Percentiles rank a stretch among this genome's conserved stretches.
These are phyloP conservation scores for Pelusios castaneus DNA, from an alignment of 2,113 vertebrate species.

Conservation along the genomic window DNA sequence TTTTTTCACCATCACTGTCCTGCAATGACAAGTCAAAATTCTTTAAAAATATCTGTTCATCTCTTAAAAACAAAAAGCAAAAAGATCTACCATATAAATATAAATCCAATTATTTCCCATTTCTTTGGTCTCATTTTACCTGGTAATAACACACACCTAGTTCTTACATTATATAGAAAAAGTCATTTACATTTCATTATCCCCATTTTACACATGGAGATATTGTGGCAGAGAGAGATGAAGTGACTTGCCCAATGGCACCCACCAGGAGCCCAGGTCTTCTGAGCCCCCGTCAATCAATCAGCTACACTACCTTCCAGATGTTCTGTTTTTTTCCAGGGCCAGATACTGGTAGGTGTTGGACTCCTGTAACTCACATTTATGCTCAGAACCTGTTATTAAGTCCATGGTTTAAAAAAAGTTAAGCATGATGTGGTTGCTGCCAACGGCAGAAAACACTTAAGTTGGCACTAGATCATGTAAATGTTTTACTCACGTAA, in stretches of 20 bases:
- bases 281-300: neutral
- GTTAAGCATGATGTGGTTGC: neutral
- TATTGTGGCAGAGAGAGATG: neutral
- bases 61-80: neutral
- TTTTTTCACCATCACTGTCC: slow-evolving; percentile 89
- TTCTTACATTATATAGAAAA: neutral
- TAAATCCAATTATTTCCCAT: neutral
- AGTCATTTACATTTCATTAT: neutral
- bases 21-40: slow-evolving; percentile 63
- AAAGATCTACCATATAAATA: neutral
- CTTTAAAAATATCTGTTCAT: neutral
- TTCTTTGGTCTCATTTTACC: neutral
- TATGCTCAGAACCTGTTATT: neutral
- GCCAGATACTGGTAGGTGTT: neutral
- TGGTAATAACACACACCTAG: neutral
- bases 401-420: neutral
- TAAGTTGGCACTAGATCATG: neutral
- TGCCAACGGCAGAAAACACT: neutral
- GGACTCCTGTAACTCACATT: accelerated
- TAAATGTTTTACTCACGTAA: slow-evolving; percentile 83
- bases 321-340: neutral
- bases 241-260: neutral
- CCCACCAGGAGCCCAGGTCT: neutral
- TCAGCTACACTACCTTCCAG: neutral
- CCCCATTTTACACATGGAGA: neutral